Percentiles rank a stretch among this genome's conserved stretches.
Conservation (phyloP, 2,888 invertebrate genomes). For the Drosophila mettleri region DNA sequence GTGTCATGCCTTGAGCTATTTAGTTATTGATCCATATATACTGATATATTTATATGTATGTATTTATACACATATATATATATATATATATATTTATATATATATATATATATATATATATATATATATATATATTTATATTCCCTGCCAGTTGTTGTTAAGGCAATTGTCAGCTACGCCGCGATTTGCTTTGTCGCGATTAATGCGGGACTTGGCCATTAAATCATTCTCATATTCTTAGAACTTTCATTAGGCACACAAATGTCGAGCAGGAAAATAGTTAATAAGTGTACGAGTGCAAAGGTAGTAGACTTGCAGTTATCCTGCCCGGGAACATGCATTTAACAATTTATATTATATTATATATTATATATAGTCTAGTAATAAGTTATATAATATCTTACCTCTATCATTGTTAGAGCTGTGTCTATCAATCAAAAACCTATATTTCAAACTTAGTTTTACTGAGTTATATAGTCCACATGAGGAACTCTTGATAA, state of each 20-base stretch:
- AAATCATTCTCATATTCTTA: constrained; percentile 20
- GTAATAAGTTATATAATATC: too few species aligned
- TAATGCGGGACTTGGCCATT: background rate
- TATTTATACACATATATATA: constrained; percentile 27
- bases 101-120: constrained; percentile 35
- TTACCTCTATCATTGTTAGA: too few species aligned
- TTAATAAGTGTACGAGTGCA: background rate
- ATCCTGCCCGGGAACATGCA: too few species aligned
- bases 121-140: constrained; percentile 38
- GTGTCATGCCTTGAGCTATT: constrained; percentile 20
- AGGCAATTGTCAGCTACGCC: constrained; percentile 28
- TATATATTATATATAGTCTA: too few species aligned
- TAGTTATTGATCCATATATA: constrained; percentile 6
- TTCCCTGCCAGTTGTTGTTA: constrained; percentile 20
- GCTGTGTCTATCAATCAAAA: too few species aligned
- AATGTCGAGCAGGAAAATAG: background rate
- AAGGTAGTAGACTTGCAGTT: background rate
- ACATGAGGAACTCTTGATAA: too few species aligned
- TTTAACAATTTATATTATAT: too few species aligned
- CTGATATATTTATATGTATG: too few species aligned
- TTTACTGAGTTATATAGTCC: too few species aligned
- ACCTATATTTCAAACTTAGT: too few species aligned
- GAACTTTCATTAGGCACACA: constrained; percentile 11
- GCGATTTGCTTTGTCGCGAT: constrained; percentile 5
- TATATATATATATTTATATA: constrained; percentile 24